Evolutionary conservation across 2,888 invertebrate species (phyloP).

Genomic region (Agrenia bidenticulata): DNA sequence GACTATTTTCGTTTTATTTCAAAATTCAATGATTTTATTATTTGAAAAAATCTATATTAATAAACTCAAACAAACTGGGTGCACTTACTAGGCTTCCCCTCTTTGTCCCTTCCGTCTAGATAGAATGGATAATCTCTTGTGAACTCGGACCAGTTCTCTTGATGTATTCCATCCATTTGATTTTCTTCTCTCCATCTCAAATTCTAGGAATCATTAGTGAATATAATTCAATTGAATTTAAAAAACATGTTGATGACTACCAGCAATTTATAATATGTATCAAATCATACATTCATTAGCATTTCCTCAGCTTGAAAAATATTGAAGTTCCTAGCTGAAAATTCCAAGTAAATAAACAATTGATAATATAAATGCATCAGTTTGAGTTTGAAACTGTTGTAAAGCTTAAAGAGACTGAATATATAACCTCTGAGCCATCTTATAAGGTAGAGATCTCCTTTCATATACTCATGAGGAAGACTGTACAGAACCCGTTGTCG

Average conservation of each 20-base stretch:
- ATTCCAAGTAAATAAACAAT: no score
- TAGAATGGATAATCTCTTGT: slow-evolving; percentile 19
- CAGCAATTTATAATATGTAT: neutral
- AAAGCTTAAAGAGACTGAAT: slow-evolving; percentile 3
- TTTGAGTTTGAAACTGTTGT: neutral
- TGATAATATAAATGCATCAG: no score
- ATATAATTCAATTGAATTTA: no score
- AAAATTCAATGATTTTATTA: neutral
- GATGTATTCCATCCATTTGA: slow-evolving; percentile 9
- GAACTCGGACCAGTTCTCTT: slow-evolving; percentile 10
- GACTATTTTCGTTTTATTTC: no score
- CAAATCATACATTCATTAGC: neutral
- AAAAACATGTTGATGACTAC: no score
- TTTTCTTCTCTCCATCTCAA: slow-evolving; percentile 12
- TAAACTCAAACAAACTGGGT: neutral
- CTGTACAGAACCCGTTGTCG: slow-evolving; percentile 14
- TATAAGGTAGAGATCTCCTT: slow-evolving; percentile 29
- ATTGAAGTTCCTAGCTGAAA: slow-evolving; percentile 1
- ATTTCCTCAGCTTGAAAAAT: neutral
- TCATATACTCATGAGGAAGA: slow-evolving; percentile 33
- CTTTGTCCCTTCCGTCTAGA: slow-evolving; percentile 21
- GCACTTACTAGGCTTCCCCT: slow-evolving; percentile 29
- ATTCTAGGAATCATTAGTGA: neutral
- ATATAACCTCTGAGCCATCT: slow-evolving; percentile 30
- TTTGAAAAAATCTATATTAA: neutral